phyloP scores from a whole-genome alignment of 2,888 invertebrate species.

The Agrotis clavis region DNA sequence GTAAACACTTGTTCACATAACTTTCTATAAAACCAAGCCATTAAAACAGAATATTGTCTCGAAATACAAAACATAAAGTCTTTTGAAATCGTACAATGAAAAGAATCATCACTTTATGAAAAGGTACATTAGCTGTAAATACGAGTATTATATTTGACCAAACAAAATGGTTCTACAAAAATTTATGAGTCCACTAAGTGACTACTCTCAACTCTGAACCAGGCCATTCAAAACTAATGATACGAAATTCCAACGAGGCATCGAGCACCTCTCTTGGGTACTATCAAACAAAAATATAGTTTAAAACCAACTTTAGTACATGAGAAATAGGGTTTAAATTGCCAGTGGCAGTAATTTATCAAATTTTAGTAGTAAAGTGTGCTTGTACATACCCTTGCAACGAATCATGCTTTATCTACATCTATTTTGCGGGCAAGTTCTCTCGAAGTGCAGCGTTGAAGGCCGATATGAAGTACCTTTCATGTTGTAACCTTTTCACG shows the following conservation, averaged over 20 bases:
- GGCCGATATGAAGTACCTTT: slow-evolving; percentile 72
- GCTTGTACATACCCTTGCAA: slow-evolving; percentile 61
- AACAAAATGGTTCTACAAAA: slow-evolving; percentile 45
- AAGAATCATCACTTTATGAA: slow-evolving; percentile 18
- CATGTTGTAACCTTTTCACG: slow-evolving; percentile 68
- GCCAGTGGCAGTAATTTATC: slow-evolving; percentile 4
- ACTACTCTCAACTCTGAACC: slow-evolving; percentile 58
- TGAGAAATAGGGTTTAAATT: slow-evolving; percentile 29
- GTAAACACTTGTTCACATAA: not conserved
- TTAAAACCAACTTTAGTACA: slow-evolving; percentile 1
- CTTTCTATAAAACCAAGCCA: not conserved
- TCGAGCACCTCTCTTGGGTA: slow-evolving; percentile 50
- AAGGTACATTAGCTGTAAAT: slow-evolving; percentile 41
- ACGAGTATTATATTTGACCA: slow-evolving; percentile 28
- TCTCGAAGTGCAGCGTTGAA: slow-evolving; percentile 69
- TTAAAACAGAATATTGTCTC: not conserved
- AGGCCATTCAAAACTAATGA: slow-evolving; percentile 68
- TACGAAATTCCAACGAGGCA: slow-evolving; percentile 56
- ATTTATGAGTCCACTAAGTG: slow-evolving; percentile 60
- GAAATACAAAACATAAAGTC: not conserved
- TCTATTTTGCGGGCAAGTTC: slow-evolving; percentile 67
- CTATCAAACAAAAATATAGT: slow-evolving; percentile 13
- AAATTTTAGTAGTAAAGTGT: slow-evolving; percentile 62
- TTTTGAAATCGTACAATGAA: not conserved
- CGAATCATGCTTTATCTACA: slow-evolving; percentile 81